Conservation (phyloP, 2,888 invertebrate species). For the Pachycephus smyrnensis region DNA sequence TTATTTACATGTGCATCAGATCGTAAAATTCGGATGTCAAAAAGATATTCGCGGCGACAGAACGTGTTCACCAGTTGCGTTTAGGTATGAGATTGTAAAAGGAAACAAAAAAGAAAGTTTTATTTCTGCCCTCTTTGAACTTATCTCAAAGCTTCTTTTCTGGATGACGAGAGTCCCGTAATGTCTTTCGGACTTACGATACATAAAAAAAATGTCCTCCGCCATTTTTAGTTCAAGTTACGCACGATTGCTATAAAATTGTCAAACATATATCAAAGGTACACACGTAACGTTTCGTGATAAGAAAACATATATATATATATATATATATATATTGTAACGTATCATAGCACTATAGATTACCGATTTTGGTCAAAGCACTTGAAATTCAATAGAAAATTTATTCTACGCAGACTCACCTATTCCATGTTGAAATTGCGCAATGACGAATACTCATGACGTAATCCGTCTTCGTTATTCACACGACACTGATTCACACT, state of each 20-base stretch:
- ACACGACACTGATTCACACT: conserved; percentile 1
- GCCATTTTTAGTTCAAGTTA: not conserved
- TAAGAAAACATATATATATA: not conserved
- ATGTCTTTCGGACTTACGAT: not conserved
- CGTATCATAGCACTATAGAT: not conserved
- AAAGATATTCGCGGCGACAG: not conserved
- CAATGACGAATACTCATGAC: conserved; percentile 1
- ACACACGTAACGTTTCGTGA: not conserved
- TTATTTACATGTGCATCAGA: too few species aligned
- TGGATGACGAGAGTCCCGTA: not conserved
- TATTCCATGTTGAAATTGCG: not conserved
- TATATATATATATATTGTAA: not conserved
- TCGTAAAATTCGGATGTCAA: not conserved
- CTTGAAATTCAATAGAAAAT: not conserved
- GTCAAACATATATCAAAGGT: not conserved
- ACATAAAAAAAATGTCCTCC: not conserved
- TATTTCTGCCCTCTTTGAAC: not conserved
- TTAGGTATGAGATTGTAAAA: not conserved
- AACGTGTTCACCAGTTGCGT: not conserved
- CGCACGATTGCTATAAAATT: not conserved
- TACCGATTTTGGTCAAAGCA: not conserved
- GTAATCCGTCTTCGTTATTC: not conserved
- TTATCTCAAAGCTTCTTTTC: not conserved
- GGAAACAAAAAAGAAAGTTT: not conserved
- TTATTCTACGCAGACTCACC: not conserved